Evolutionary conservation across 2,113 vertebrate species (phyloP), one percentile per base, ranked within the genome.

Genomic region (Melanotaenia duboulayi): DNA sequence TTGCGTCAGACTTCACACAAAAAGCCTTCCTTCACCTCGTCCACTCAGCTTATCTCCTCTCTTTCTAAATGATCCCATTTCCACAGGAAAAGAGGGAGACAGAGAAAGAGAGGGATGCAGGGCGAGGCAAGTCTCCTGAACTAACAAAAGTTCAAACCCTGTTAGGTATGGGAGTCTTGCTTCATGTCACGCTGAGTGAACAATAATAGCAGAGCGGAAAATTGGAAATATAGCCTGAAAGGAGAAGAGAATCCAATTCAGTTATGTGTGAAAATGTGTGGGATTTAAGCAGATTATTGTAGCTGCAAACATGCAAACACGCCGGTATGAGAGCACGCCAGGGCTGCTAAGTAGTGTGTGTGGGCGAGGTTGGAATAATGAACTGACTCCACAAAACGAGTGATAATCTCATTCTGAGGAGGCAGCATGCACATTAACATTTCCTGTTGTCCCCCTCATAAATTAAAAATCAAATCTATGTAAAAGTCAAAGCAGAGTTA

Each of bases 21-120:
- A 85, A 86, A 67, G 60, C 65, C 48, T 17, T 61, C 80, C 52
- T 54, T 76, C 68, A 60, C 20, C 52, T 58, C 54, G 7, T 61
- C 61, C 71, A 58, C 73, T 78, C 61, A 23, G 76, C 87, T 87
- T 88, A 89, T 89, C 87, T 81, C 24, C 44, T 39, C 67, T 52
- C 23, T 5, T 77, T 65, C 69, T 73, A 79, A 86, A 78, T 65
- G 52, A 88, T 89, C 87, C 86, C 56, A 85, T 88, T 90, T 90
- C 89, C 89, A 81, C 84, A 89, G 87, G 89, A 90, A 90, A 66
- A 76, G 59, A 74, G 35, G 37, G 46, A 77, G 70, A 72, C 51
- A 60, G 65, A 52, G 32, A 50, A 24, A 39, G 61, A 63, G 60
- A 51, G 52, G 20, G 78, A 59, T 7, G 50, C n/a, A 20, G 56